These are phyloP conservation scores for Helarctos malayanus DNA, from an alignment of 2,797 vertebrate species.

Conservation along the genomic window DNA sequence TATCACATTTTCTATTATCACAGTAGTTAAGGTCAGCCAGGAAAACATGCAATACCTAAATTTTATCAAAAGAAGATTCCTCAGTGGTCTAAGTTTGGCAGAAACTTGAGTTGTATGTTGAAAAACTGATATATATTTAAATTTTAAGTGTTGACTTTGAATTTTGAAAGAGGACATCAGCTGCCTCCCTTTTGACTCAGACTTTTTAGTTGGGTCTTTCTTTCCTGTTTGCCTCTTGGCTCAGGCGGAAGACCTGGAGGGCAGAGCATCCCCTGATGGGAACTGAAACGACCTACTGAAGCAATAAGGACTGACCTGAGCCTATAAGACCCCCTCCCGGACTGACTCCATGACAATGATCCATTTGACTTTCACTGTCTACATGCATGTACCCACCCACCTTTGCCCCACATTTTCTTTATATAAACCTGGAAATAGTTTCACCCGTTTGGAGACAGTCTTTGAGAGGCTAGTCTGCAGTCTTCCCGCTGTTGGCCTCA, in stretches of 20 bases:
- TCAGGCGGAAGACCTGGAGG: not conserved
- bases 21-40: not conserved
- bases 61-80: not conserved
- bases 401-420: not conserved
- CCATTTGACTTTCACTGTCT: not conserved
- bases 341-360: not conserved
- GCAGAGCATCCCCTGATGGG: not conserved
- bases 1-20: not conserved
- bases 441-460: not conserved
- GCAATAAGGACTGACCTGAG: not conserved
- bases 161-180: not conserved
- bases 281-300: not conserved
- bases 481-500: not conserved
- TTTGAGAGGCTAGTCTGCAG: not conserved
- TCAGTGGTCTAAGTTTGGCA: conserved; percentile 28
- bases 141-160: conserved; percentile 57
- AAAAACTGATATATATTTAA: conserved; percentile 36
- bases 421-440: not conserved
- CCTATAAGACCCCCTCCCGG: not conserved
- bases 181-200: not conserved
- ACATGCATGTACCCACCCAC: not conserved
- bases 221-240: not conserved
- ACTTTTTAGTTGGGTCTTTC: not conserved
- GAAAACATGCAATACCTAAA: not conserved
- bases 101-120: not conserved